These are phyloP conservation scores for Poeciliopsis occidentalis DNA, from an alignment of 2,113 vertebrate species.

Conservation along the genomic window DNA sequence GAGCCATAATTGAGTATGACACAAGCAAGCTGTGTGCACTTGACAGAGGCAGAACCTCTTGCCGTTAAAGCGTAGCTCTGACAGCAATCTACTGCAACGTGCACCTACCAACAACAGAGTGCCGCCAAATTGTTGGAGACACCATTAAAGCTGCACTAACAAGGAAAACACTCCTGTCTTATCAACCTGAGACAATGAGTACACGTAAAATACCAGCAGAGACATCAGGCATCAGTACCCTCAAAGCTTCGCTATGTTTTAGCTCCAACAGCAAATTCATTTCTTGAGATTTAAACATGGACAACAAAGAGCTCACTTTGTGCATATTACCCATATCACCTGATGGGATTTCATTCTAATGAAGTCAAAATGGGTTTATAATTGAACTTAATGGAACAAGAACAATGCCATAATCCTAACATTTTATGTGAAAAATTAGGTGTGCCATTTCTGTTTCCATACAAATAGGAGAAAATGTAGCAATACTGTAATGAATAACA, in stretches of 20 bases:
- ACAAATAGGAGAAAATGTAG: too few species aligned
- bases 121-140: conserved; percentile 43
- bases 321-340: not conserved
- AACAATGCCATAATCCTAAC: too few species aligned
- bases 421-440: too few species aligned
- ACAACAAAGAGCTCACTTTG: not conserved
- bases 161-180: conserved; percentile 31
- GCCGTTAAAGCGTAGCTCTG: conserved; percentile 53
- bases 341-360: not conserved
- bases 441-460: too few species aligned
- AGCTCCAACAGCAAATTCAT: not conserved
- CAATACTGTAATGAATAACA: too few species aligned
- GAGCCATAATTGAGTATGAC: conserved; percentile 73
- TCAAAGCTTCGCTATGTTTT: not conserved
- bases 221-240: not conserved
- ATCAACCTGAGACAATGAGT: conserved; percentile 22
- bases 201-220: conserved; percentile 4
- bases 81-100: conserved; percentile 52
- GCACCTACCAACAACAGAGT: conserved; percentile 43
- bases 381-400: too few species aligned
- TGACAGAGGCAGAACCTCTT: conserved; percentile 60
- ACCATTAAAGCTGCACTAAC: conserved; percentile 42
- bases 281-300: not conserved
- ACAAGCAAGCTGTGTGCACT: conserved; percentile 70
- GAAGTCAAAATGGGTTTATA: too few species aligned